Percentiles rank a stretch among this genome's conserved stretches.
phyloP scores from a whole-genome alignment of 1,140 invertebrate species.

The Ostrea edulis region DNA sequence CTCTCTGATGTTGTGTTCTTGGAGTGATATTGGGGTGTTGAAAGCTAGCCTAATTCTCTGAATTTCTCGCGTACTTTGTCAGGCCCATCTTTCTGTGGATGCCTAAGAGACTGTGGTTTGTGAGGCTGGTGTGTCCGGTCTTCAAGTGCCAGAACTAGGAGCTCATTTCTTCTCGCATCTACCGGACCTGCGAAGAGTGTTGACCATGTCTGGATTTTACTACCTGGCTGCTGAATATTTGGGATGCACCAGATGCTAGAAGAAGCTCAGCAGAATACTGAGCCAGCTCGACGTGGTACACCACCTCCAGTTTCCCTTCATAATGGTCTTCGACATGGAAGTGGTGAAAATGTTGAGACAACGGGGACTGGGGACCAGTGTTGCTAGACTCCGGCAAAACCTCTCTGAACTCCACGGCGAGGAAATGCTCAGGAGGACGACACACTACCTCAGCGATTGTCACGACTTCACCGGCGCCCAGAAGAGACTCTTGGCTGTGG shows the following conservation, averaged over 20 bases:
- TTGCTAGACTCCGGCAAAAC: neutral
- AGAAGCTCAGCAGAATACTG: slow-evolving; percentile 31
- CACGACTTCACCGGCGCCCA: slow-evolving; percentile 3
- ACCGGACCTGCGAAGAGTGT: neutral
- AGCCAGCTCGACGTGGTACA: slow-evolving; percentile 41
- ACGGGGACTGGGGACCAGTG: slow-evolving; percentile 11
- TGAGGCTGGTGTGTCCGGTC: neutral
- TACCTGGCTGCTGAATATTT: slow-evolving; percentile 28
- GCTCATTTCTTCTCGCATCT: neutral
- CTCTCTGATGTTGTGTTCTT: neutral
- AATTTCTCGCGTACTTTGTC: neutral
- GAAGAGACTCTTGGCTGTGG: slow-evolving; percentile 45
- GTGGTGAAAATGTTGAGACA: slow-evolving; percentile 43
- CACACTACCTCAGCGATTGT: slow-evolving; percentile 42
- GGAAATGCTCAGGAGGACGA: neutral
- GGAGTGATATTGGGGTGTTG: neutral
- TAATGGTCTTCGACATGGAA: slow-evolving; percentile 25
- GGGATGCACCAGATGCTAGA: slow-evolving; percentile 5
- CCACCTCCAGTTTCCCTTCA: slow-evolving; percentile 31
- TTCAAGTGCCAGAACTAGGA: neutral
- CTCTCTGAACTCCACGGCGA: slow-evolving; percentile 33
- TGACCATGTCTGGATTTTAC: slow-evolving; percentile 13
- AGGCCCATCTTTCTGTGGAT: neutral
- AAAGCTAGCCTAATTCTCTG: neutral
- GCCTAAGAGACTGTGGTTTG: neutral